Evolutionary conservation across 2,113 vertebrate species (phyloP), one percentile per base, ranked within the genome.

Genomic region (Clarias magur): DNA sequence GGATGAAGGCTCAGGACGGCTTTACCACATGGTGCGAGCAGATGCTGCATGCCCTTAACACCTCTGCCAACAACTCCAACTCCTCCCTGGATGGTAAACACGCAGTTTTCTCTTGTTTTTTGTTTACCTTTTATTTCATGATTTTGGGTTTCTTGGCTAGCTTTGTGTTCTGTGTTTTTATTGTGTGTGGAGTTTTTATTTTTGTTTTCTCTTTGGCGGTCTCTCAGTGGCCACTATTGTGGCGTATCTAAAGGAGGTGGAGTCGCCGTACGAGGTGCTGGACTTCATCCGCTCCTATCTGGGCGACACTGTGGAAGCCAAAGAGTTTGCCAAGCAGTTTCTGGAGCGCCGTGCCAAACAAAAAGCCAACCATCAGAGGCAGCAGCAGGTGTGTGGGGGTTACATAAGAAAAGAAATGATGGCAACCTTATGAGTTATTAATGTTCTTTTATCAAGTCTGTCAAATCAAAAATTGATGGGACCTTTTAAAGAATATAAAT

Each of bases 291-390:
- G 96, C 93, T 97, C 96, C 92, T 97, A 96, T 93, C 92, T 98
- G 93, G 97, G 97, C 89, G 97, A 98, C 94, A 98, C 97, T 88
- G 94, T 97, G 93, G 97, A 98, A 97, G 97, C 97, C 97, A 98
- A 98, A 97, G 97, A 97, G 95, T 98, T 98, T 90, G 96, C 97
- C 96, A 97, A 97, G 96, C 97, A 98, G 91, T 98, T 98, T 93
- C 94, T 98, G 93, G 97, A 98, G 94, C 95, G 97, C 91, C 96
- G 97, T 95, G 97, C 97, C 96, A 98, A 98, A 96, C 96, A 98
- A 94, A 98, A 97, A 94, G 96, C 96, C 94, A 97, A 97, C 94
- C 97, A 97, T 93, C 96, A 97, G 93, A 95, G 96, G 91, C 97
- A 97, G 91, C 94, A 96, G 92, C 95, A 95, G 93, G 86, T 86